Evolutionary conservation across 2,113 vertebrate species (phyloP), one percentile per base, ranked within the genome.

Genomic region (Megalops atlanticus): DNA sequence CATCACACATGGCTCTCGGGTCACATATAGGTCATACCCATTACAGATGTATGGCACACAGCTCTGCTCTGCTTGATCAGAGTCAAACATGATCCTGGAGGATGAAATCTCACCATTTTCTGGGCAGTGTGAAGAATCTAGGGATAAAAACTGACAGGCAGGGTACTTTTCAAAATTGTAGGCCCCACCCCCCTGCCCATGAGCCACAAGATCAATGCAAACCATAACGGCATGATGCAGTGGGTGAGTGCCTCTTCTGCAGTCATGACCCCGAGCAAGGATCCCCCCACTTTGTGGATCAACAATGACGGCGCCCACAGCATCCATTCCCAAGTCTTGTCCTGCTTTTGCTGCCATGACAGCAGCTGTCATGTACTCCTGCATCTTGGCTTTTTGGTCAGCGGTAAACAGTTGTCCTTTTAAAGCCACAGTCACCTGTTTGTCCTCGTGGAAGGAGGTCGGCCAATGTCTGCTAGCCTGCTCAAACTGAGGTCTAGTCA

Each of bases 221-320:
- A 96, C 95, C 95, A 97, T 97, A 69, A 94, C 91, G 0, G 96
- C 95, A 0, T 98, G 96, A 64, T 95, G 93, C 18, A 98, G 89
- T 0, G 95, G 95, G 36, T 88, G 86, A 68, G 87, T 16, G 0
- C 69, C 18, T 0, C 78, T 11, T 11, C 94, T 80, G 82, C 94
- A 95, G 87, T 98, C 96, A 0, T 96, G 96, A 40, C 90, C 91
- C 0, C 91, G 91, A 0, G 96, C 95, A 0, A 97, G 33, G 14
- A 97, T 82, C 0, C 1, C 76, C 36, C 91, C 94, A 0, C 79
- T 84, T 15, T 81, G 74, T 0, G 94, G 94, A 76, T 97, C 91
- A 0, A 96, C 95, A 10, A 95, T 86, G 0, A 92, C 94, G 0
- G 95, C 95, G 0, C 96, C 96, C 1, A 95, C 91, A 0, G 94